These are phyloP conservation scores for Laticauda laticaudata DNA, from an alignment of 2,113 vertebrate species.

Conservation along the genomic window DNA sequence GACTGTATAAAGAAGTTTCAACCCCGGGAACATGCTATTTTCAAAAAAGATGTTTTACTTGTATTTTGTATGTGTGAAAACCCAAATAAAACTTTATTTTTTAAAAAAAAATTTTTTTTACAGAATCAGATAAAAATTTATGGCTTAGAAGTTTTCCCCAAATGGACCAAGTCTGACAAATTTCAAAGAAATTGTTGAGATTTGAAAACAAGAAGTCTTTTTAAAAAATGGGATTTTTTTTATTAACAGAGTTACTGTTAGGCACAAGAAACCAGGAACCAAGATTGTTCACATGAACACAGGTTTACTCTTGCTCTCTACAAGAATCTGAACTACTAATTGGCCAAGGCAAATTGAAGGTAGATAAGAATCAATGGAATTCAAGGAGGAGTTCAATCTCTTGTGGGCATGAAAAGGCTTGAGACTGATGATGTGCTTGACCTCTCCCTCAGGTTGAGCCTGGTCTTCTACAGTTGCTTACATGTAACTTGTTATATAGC, in stretches of 20 bases:
- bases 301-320: not conserved
- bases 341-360: not conserved
- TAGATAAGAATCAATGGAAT: not conserved
- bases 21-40: too few species aligned
- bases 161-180: not conserved
- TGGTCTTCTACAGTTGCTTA: not conserved
- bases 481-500: not conserved
- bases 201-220: not conserved
- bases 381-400: not conserved
- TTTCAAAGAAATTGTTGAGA: not conserved
- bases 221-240: not conserved
- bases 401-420: not conserved
- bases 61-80: too few species aligned
- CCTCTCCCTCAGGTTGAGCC: not conserved
- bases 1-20: too few species aligned
- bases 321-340: not conserved
- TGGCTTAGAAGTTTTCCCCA: not conserved
- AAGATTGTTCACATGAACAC: not conserved
- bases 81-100: too few species aligned
- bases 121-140: not conserved
- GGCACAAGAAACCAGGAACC: not conserved
- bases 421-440: not conserved
- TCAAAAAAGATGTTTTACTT: too few species aligned
- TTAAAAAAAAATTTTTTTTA: not conserved
- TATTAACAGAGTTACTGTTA: not conserved